Percentiles rank a stretch among this genome's conserved stretches.
Conservation (phyloP, 2,888 invertebrate species). For the Spisula subtruncata region DNA sequence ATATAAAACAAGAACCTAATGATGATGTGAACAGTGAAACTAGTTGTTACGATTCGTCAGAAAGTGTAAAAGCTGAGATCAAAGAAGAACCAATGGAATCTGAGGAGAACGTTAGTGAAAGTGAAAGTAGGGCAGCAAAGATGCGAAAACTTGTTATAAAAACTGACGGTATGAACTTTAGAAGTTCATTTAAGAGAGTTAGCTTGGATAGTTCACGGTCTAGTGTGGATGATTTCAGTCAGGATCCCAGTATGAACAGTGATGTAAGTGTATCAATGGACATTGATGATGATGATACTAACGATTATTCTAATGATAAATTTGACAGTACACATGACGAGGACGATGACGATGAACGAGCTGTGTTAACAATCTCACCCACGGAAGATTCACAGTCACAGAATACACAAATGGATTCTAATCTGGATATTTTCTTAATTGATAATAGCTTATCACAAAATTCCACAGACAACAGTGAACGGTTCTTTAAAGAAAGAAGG, state of each 20-base stretch:
- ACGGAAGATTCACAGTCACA: slow-evolving; percentile 66
- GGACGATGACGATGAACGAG: slow-evolving; percentile 41
- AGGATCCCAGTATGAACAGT: slow-evolving; percentile 14
- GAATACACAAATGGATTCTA: slow-evolving; percentile 43
- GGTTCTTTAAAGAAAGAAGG: slow-evolving; percentile 24
- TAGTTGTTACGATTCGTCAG: background rate
- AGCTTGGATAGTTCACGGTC: slow-evolving; percentile 58
- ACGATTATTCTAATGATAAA: slow-evolving; percentile 51
- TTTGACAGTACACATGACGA: slow-evolving; percentile 53
- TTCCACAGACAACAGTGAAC: background rate
- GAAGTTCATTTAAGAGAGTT: slow-evolving; percentile 73
- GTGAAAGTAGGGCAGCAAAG: slow-evolving; percentile 41
- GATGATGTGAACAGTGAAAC: slow-evolving; percentile 33
- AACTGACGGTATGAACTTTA: slow-evolving; percentile 78
- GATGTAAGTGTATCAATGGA: slow-evolving; percentile 40
- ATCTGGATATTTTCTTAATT: slow-evolving; percentile 37
- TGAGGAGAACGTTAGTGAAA: background rate
- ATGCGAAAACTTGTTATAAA: slow-evolving; percentile 78
- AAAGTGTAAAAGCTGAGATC: slow-evolving; percentile 18
- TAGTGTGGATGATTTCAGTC: slow-evolving; percentile 44
- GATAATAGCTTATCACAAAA: slow-evolving; percentile 42
- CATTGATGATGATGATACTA: slow-evolving; percentile 55
- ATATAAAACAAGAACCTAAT: slow-evolving; percentile 11
- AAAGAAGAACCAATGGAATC: slow-evolving; percentile 34
- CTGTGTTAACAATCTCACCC: slow-evolving; percentile 60